Evolutionary conservation across 2,888 invertebrate species (phyloP).

Genomic region (Barypeithes pellucidus): DNA sequence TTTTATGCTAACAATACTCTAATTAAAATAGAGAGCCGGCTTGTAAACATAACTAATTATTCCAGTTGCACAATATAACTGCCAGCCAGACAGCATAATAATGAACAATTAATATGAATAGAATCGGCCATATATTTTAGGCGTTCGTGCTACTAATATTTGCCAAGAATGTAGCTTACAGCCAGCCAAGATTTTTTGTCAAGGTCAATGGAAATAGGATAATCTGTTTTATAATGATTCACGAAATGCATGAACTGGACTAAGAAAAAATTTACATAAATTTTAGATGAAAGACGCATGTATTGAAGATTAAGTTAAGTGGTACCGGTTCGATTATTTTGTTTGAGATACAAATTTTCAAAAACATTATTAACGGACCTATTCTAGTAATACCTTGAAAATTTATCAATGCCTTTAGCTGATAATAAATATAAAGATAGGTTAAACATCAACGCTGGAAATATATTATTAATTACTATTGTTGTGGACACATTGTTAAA

Average conservation of each 20-base stretch:
- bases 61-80: conserved; percentile 29
- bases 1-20: conserved; percentile 20
- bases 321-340: too few species aligned
- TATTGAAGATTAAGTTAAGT: too few species aligned
- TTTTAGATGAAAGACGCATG: too few species aligned
- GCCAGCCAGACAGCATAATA: conserved; percentile 51
- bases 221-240: conserved; percentile 23
- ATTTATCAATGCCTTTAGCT: too few species aligned
- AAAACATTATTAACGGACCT: too few species aligned
- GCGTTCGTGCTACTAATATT: conserved; percentile 45
- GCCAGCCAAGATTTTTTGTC: conserved; percentile 45
- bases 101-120: conserved; percentile 54
- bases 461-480: too few species aligned
- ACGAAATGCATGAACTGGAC: not conserved
- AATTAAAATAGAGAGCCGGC: conserved; percentile 6
- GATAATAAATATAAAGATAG: too few species aligned
- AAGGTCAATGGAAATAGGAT: conserved; percentile 36
- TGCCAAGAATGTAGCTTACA: conserved; percentile 46
- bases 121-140: conserved; percentile 47
- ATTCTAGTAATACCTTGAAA: too few species aligned
- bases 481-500: too few species aligned
- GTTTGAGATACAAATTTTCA: too few species aligned
- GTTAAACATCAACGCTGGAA: too few species aligned
- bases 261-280: not conserved
- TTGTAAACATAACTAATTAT: conserved; percentile 36